Base-by-base conservation (phyloP, 2,888 invertebrate genomes). In the Camponotus fellah region DNA sequence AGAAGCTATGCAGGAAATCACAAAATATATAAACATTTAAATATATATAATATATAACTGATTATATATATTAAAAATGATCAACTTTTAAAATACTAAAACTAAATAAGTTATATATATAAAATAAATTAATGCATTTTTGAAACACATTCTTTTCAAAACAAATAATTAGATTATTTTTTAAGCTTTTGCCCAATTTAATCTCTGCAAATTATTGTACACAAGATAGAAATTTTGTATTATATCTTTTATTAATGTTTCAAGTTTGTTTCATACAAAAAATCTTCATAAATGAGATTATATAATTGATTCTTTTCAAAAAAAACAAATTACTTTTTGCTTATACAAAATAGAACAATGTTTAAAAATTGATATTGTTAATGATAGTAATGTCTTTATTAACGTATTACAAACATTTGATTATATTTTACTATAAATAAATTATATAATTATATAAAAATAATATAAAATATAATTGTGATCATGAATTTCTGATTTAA, bases 401-500 rank as follows among this genome's bases (percentile, higher is more conserved):
- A 32, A 26, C 26, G 12, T 58, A 58, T 26, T 64, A 17, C n/a
- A 21, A 12, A 37, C 40, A 17, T 14, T 46, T 46, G 14, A 14
- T 46, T 14, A 14, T 40, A n/a, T 65, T 43, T 21, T 26, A 26
- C 8, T 9, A 21, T 14, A 66, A 6, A 65, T 17, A 12, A 65
- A 21, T 40, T 12, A 43, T 66, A 26, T 21, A 53, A 12, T 69
- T 69, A 17, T 72, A 53, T 72, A 72, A 40, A 75, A 69, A 69
- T 83, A 80, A 76, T 49, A 53, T n/a, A 87, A 80, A 26, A 81
- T 84, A 88, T 76, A 74, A 66, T 71, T 75, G 81, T 26, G 26
- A 26, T 26, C 26, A 26, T 26, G 26, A 26, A n/a, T 5, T 6
- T 26, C 26, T 2, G 26, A 92, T 93, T 97, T 97, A 99, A 94